These are phyloP conservation scores for Bos javanicus DNA, from an alignment of 2,113 vertebrate genomes.

Conservation along the genomic window DNA sequence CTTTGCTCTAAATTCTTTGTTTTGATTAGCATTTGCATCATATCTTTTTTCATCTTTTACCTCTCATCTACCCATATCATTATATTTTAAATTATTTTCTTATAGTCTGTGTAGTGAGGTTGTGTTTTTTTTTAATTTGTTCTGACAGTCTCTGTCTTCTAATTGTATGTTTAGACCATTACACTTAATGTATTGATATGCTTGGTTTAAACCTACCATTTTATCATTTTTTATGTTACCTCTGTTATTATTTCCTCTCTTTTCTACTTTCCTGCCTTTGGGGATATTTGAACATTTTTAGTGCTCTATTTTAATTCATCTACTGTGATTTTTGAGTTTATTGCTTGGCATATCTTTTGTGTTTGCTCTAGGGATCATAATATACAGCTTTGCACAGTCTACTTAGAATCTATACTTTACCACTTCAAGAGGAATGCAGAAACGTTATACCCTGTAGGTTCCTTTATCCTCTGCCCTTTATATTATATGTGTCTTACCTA, in stretches of 20 bases:
- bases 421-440: not conserved
- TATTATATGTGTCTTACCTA: not conserved
- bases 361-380: not conserved
- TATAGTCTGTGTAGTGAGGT: not conserved
- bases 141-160: not conserved
- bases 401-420: not conserved
- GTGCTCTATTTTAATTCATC: not conserved
- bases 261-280: not conserved
- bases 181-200: not conserved
- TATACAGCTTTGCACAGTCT: not conserved
- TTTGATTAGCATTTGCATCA: not conserved
- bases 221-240: not conserved
- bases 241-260: not conserved
- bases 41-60: conserved; percentile 2
- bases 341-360: not conserved
- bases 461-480: not conserved
- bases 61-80: not conserved
- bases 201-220: conserved; percentile 4
- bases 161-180: not conserved
- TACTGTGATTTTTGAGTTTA: not conserved
- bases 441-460: not conserved
- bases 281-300: not conserved
- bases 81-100: conserved; percentile 18
- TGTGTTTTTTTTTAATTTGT: not conserved
- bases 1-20: not conserved